Conservation (phyloP, 2,888 invertebrate genomes). For the Bombylius major region DNA sequence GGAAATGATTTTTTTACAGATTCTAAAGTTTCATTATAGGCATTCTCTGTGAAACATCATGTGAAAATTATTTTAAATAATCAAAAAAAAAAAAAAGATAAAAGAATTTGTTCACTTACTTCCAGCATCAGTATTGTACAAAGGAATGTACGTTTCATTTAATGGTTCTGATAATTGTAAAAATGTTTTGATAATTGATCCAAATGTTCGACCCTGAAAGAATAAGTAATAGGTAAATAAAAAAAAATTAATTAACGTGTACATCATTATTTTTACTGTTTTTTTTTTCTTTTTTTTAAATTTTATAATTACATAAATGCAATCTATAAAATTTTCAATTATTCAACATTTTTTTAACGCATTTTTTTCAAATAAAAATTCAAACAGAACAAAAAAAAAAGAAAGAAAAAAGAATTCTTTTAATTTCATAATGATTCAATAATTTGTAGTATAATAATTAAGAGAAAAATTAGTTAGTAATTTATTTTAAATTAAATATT, state of each 20-base stretch:
- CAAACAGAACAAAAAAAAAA: too few species aligned
- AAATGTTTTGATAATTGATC: slow-evolving; percentile 57
- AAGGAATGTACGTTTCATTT: slow-evolving; percentile 53
- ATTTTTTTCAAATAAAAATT: too few species aligned
- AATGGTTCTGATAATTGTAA: slow-evolving; percentile 46
- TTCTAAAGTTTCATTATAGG: slow-evolving; percentile 62
- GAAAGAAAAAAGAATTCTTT: too few species aligned
- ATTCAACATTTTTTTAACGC: neutral
- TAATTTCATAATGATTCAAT: too few species aligned
- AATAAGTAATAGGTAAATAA: slow-evolving; percentile 5
- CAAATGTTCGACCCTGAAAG: slow-evolving; percentile 66
- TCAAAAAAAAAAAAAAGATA: too few species aligned
- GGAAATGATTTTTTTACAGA: slow-evolving; percentile 59
- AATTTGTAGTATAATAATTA: too few species aligned
- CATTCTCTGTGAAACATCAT: slow-evolving; percentile 28
- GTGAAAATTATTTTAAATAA: slow-evolving; percentile 2
- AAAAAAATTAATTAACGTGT: neutral
- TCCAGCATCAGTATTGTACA: slow-evolving; percentile 59
- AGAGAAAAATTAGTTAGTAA: too few species aligned
- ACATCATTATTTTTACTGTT: neutral
- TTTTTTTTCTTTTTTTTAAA: neutral
- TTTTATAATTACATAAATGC: neutral
- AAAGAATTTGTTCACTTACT: slow-evolving; percentile 27
- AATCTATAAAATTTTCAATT: neutral
- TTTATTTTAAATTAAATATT: too few species aligned